Base-by-base conservation (phyloP, 2,797 vertebrate genomes). In the Channa striata region DNA sequence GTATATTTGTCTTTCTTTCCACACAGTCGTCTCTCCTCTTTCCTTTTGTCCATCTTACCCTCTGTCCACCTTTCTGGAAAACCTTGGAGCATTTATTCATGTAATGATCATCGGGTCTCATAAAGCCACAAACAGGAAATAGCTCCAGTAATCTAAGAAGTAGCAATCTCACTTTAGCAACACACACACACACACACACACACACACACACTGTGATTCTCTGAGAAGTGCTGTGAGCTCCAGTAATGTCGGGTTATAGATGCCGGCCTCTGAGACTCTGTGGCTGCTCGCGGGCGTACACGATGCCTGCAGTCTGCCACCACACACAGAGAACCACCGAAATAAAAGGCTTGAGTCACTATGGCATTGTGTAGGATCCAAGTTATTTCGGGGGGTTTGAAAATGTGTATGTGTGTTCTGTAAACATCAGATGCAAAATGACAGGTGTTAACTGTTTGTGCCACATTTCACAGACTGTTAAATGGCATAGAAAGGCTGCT, bases 91-190 rank as follows among this genome's bases (percentile, higher is more conserved):
- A 3, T 56, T 82, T 51, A 37, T 79, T 82, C 72, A 68, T 80
- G 78, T 48, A 68, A 80, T 57, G 62, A 79, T 80, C 66, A 68
- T 81, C 14, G 17, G 57, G 34, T 78, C 72, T 68, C 48, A 56
- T 70, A 58, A n/a, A 72, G 74, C 11, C 50, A 72, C 78, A 86
- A 89, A 91, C 87, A 87, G 84, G 83, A 90, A 89, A 74, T 67
- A 42, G 51, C 62, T 82, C 70, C 84, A 30, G 25, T 30, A 30
- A 30, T 30, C 25, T 78, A 70, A 83, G 19, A 88, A 72, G 76
- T 33, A 50, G 53, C 48, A 56, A 46, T 68, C 57, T 30, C 40
- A 70, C 52, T 68, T 78, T 73, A 80, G 54, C 59, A 62, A 43
- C 46, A 47, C 6, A 25, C 37, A 13, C 37, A 44, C 59, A 43